These are phyloP conservation scores for Exephanes ischioxanthus DNA, from an alignment of 2,888 invertebrate genomes.

Conservation along the genomic window DNA sequence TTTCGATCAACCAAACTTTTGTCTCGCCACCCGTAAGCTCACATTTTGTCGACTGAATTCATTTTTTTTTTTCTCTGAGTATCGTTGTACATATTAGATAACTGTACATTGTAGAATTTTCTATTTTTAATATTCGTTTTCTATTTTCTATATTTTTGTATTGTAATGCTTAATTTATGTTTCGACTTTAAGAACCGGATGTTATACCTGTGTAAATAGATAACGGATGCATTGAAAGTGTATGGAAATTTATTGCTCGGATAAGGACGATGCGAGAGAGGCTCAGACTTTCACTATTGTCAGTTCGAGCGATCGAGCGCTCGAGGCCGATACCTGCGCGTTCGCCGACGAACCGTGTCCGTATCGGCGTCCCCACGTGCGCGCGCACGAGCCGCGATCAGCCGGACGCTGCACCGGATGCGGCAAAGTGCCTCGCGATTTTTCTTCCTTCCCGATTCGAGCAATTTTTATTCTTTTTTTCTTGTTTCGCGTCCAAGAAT, in stretches of 20 bases:
- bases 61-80: slow-evolving; percentile 10
- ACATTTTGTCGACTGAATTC: too few species aligned
- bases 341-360: slow-evolving; percentile 16
- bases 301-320: slow-evolving; percentile 18
- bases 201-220: slow-evolving; percentile 57
- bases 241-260: slow-evolving; percentile 57
- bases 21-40: too few species aligned
- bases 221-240: slow-evolving; percentile 54
- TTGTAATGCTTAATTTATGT: slow-evolving; percentile 37
- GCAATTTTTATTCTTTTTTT: not conserved
- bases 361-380: slow-evolving; percentile 12
- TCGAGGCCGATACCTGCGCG: slow-evolving; percentile 22
- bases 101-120: slow-evolving; percentile 43
- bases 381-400: not conserved
- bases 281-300: slow-evolving; percentile 61
- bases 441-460: slow-evolving; percentile 11
- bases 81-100: slow-evolving; percentile 37
- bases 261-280: slow-evolving; percentile 34
- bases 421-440: slow-evolving; percentile 37
- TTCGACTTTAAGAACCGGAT: slow-evolving; percentile 45
- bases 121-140: slow-evolving; percentile 28
- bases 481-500: not conserved
- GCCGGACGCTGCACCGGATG: slow-evolving; percentile 63
- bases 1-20: too few species aligned
- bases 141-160: slow-evolving; percentile 5